Percentiles rank a stretch among this genome's conserved stretches.
phyloP scores from a whole-genome alignment of 2,888 invertebrate genomes.

The Acleris laterana region DNA sequence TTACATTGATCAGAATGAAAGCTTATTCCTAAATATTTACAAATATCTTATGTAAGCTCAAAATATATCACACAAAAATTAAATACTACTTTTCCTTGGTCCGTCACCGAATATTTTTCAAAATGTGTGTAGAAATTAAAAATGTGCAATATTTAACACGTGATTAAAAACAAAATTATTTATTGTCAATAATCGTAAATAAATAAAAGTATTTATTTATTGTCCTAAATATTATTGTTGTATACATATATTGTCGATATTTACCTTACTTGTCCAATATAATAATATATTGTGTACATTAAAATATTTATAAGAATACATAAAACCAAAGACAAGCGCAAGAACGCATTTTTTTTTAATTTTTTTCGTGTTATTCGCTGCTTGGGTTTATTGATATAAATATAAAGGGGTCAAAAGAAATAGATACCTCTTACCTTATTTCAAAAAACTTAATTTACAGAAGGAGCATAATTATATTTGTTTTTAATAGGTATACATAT shows the following conservation, averaged over 20 bases:
- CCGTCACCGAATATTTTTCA: conserved; percentile 45
- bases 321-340: too few species aligned
- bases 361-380: too few species aligned
- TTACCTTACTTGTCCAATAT: background rate
- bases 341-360: too few species aligned
- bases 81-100: conserved; percentile 52
- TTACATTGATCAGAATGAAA: conserved; percentile 39
- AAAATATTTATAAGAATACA: too few species aligned
- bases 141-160: conserved; percentile 43
- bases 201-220: conserved; percentile 34
- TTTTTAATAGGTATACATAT: too few species aligned
- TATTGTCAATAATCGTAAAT: conserved; percentile 41
- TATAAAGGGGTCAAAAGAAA: too few species aligned
- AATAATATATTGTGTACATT: too few species aligned
- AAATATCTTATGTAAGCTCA: conserved; percentile 48
- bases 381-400: too few species aligned
- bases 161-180: conserved; percentile 38
- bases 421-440: too few species aligned
- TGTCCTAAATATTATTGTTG: conserved; percentile 31
- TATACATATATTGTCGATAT: conserved; percentile 25
- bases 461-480: too few species aligned
- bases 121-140: conserved; percentile 37
- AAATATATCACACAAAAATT: conserved; percentile 42
- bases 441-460: too few species aligned
- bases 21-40: conserved; percentile 34